Percentiles rank a stretch among this genome's conserved stretches.
Evolutionary conservation across 2,113 vertebrate species (phyloP).

Genomic region (Bujurquina vittata): DNA sequence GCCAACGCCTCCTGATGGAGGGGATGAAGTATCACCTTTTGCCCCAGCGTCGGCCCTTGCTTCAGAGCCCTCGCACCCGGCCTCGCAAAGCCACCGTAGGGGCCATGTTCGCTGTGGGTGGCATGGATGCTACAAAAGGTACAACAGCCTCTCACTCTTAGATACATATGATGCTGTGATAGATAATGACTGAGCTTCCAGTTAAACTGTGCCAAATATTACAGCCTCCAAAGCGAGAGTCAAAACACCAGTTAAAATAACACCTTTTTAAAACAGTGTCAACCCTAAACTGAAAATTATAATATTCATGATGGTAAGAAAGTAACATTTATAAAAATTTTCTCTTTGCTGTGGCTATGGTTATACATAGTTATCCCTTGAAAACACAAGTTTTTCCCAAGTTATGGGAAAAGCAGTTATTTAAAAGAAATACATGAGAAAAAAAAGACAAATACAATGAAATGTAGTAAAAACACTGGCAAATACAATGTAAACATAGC

Average conservation of each 20-base stretch:
- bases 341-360: no score
- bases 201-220: background rate
- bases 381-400: no score
- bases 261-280: background rate
- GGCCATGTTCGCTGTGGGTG: slow-evolving; percentile 93
- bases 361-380: no score
- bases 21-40: slow-evolving; percentile 99
- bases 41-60: slow-evolving; percentile 91
- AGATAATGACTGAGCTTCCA: background rate
- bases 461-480: no score
- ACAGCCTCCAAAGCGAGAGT: background rate
- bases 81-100: slow-evolving; percentile 97
- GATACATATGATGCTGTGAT: background rate
- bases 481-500: no score
- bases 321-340: background rate
- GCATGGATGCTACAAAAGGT: slow-evolving; percentile 97
- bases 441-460: no score
- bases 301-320: background rate
- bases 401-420: no score
- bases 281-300: background rate
- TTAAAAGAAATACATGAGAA: no score
- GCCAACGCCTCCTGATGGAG: slow-evolving; percentile 97
- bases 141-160: background rate
- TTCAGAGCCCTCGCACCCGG: slow-evolving; percentile 95
- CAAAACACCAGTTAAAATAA: background rate